Evolutionary conservation across 2,888 invertebrate genomes (phyloP).

Genomic region (Zonitis immaculata): DNA sequence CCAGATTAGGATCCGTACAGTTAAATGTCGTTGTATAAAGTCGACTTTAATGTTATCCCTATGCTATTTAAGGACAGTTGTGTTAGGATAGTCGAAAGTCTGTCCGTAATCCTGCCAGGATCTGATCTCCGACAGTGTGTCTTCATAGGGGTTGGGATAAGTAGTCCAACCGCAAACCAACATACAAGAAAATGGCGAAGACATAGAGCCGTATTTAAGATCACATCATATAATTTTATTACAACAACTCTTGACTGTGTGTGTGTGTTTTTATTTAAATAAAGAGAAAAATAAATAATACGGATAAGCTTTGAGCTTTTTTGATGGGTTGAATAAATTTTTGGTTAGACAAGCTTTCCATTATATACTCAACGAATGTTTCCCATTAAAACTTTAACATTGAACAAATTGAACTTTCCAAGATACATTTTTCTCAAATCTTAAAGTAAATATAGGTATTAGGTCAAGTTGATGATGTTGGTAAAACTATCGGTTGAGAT

Average conservation of each 20-base stretch:
- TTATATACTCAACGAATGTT: neutral
- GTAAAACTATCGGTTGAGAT: neutral
- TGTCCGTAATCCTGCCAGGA: conserved; percentile 36
- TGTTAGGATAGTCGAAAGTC: conserved; percentile 35
- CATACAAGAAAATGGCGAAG: too few species aligned
- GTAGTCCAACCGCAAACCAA: conserved; percentile 35
- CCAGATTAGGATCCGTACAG: conserved; percentile 15
- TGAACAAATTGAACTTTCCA: neutral
- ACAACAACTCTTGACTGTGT: too few species aligned
- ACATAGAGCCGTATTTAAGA: too few species aligned
- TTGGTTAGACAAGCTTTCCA: neutral
- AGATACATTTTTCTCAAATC: neutral
- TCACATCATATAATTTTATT: conserved; percentile 22
- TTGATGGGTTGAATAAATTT: neutral
- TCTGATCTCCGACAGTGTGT: conserved; percentile 29
- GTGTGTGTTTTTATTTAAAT: too few species aligned
- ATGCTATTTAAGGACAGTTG: conserved; percentile 32
- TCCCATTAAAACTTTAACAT: neutral
- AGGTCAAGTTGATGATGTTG: neutral
- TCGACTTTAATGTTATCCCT: conserved; percentile 38
- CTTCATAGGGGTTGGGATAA: conserved; percentile 31
- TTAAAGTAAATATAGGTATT: neutral
- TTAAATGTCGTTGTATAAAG: conserved; percentile 36
- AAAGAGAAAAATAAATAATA: too few species aligned
- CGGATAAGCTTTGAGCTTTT: too few species aligned